Base-by-base conservation (phyloP, 2,888 invertebrate genomes). In the Athetis lepigone region DNA sequence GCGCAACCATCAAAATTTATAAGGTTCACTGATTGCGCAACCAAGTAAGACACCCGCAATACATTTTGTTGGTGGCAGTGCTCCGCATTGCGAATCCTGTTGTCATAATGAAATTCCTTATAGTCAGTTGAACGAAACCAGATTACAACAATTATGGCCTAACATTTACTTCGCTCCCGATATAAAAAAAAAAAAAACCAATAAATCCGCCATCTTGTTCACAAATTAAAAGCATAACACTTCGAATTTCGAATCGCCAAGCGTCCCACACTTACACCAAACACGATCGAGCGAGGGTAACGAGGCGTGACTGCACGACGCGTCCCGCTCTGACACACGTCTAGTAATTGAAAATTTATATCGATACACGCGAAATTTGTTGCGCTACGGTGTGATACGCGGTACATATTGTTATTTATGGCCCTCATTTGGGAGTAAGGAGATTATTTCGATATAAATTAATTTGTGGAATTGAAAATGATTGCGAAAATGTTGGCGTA, bases 281-380 rank as follows among this genome's bases (percentile, higher is more conserved):
- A 60, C 74, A 37, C 25, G 19, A 11, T 51, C 58, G 70, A 64
- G 59, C 69, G 68, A 21, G 75, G 62, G 78, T 83, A 84, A 83
- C 84, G 83, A 83, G 77, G 56, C 83, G 76, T 82, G 78, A 71
- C 75, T 66, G 66, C 62, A 59, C 75, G 74, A 69, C 79, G 79
- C 66, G 75, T 68, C 64, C 60, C 70, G 66, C 63, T 71, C 69
- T 68, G 82, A 78, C 82, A 80, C 82, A 65, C 76, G 78, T 76
- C 76, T 75, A 59, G 80, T 81, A 82, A 82, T 81, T 81, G 82
- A 78, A 78, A 74, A 81, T 81, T 80, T 80, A 80, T 81, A 78
- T 77, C 80, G 82, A 81, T 71, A 80, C 77, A 70, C 57, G 62
- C 50, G 66, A 72, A 80, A 80, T 79, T 78, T 71, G 81, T 78